Evolutionary conservation across 2,888 invertebrate genomes (phyloP).

Genomic region (Rotaria macrura): DNA sequence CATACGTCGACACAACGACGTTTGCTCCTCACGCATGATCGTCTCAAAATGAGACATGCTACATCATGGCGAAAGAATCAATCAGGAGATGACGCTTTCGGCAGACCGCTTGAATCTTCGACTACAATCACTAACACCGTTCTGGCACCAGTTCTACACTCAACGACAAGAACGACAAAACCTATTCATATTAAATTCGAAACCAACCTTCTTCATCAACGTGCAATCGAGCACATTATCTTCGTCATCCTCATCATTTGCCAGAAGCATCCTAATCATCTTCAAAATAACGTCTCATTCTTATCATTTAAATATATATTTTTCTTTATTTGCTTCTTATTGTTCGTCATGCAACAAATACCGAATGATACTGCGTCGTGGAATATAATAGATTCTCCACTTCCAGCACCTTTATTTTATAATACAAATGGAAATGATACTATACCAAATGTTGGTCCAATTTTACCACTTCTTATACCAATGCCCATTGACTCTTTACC

Average conservation of each 20-base stretch:
- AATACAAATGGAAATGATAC: constrained; percentile 1
- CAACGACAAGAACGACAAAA: neutral
- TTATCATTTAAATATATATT: neutral
- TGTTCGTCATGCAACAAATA: neutral
- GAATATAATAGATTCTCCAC: neutral
- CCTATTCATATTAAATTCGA: neutral
- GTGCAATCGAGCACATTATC: neutral
- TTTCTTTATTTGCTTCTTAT: neutral
- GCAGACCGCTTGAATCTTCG: neutral
- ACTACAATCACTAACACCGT: neutral
- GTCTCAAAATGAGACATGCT: constrained; percentile 23
- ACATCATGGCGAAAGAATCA: neutral
- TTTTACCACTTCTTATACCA: neutral
- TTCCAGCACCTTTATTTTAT: neutral
- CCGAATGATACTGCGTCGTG: neutral
- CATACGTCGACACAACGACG: neutral
- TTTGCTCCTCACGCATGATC: constrained; percentile 17
- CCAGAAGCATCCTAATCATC: neutral
- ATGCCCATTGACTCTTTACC: neutral
- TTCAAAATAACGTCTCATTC: neutral
- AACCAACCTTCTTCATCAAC: neutral
- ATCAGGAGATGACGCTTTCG: constrained; percentile 13
- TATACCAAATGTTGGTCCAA: neutral
- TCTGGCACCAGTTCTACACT: neutral
- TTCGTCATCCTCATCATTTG: neutral